phyloP scores from a whole-genome alignment of 2,888 invertebrate species.

The Folsomia candida region DNA sequence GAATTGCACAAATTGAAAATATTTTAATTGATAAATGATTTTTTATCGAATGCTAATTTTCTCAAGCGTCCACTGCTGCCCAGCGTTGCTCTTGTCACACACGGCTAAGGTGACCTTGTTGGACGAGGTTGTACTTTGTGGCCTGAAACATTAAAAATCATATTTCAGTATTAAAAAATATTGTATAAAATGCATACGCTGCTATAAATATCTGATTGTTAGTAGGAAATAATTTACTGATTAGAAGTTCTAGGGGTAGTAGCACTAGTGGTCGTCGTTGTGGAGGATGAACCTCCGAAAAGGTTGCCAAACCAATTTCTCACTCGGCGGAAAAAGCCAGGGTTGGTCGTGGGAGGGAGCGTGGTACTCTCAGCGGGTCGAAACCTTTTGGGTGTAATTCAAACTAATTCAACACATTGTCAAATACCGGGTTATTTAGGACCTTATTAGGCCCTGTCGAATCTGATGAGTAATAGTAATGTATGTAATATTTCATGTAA shows the following conservation, averaged over 20 bases:
- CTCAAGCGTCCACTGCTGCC: conserved; percentile 25
- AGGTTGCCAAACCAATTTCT: not conserved
- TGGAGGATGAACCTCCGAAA: conserved; percentile 9
- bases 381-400: not conserved
- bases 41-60: not conserved
- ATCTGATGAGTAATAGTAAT: no score
- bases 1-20: not conserved
- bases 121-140: not conserved
- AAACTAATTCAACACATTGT: not conserved
- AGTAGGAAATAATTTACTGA: no score
- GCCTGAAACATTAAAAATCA: not conserved
- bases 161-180: not conserved
- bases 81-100: conserved; percentile 18
- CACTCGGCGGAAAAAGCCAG: not conserved
- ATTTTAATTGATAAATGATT: not conserved
- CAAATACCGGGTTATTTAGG: not conserved
- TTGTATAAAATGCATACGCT: not conserved
- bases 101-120: conserved; percentile 19
- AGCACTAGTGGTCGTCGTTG: not conserved
- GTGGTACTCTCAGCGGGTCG: not conserved
- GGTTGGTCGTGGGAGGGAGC: not conserved
- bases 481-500: no score
- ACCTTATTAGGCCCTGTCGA: no score
- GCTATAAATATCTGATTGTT: no score
- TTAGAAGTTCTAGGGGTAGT: conserved; percentile 12